A percentile compares a stretch with the other conserved stretches of the same genome.
Evolutionary conservation across 2,113 vertebrate species (phyloP).

Genomic region (Benitochromis conjunctus): DNA sequence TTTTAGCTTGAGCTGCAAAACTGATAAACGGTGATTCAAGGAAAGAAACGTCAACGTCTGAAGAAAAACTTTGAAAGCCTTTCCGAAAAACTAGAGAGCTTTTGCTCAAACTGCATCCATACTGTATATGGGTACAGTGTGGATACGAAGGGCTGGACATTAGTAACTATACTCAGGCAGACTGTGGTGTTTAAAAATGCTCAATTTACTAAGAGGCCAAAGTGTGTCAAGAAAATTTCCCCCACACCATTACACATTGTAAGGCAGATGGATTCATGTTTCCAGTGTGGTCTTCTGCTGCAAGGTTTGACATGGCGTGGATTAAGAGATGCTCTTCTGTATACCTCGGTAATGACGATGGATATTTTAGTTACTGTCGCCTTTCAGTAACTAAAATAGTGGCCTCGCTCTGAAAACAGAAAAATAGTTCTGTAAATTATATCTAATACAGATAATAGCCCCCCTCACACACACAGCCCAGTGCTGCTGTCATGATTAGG

Average conservation of each 20-base stretch:
- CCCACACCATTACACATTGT: not conserved
- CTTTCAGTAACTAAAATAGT: too few species aligned
- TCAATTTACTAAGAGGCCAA: not conserved
- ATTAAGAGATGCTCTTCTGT: not conserved
- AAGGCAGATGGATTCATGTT: not conserved
- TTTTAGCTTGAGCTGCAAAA: not conserved
- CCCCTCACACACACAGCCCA: not conserved
- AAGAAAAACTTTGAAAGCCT: not conserved
- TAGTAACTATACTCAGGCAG: not conserved
- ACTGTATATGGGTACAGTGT: not conserved
- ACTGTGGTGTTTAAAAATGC: not conserved
- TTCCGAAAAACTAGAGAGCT: not conserved
- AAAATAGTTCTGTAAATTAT: not conserved
- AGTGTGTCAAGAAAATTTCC: not conserved
- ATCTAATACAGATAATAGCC: not conserved
- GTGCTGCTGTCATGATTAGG: not conserved
- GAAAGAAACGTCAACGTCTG: not conserved
- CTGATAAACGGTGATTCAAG: not conserved
- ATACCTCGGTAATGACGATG: not conserved
- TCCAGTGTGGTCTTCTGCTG: not conserved
- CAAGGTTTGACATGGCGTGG: not conserved
- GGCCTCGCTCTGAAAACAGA: accelerated
- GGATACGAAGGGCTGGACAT: not conserved
- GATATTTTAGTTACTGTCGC: not conserved
- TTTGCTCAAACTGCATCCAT: not conserved